Percentiles rank a stretch among this genome's conserved stretches.
phyloP scores from a whole-genome alignment of 2,113 vertebrate species.

The Ptilonorhynchus violaceus region DNA sequence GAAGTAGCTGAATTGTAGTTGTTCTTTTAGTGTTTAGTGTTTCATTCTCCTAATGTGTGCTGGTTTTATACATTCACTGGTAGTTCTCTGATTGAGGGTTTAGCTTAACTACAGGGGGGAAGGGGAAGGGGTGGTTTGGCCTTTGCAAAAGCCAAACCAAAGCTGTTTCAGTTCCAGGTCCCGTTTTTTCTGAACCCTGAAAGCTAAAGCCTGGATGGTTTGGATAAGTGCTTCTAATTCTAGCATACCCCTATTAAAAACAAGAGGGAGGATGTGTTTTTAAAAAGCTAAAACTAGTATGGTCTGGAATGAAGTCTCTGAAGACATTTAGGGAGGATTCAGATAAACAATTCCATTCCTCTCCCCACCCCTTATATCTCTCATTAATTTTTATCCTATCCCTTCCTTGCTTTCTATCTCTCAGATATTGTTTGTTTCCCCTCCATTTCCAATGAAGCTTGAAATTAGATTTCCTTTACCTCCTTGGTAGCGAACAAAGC shows the following conservation, averaged over 20 bases:
- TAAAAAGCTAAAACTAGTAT: slow-evolving; percentile 4
- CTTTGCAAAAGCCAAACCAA: slow-evolving; percentile 29
- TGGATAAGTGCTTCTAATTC: slow-evolving; percentile 42
- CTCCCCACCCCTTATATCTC: neutral
- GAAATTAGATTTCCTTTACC: slow-evolving; percentile 32
- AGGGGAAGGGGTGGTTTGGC: neutral
- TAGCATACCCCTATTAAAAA: slow-evolving; percentile 16
- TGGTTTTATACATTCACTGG: neutral
- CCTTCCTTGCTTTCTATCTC: neutral
- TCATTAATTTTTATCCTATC: neutral
- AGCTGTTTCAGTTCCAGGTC: neutral
- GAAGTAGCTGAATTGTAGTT: neutral
- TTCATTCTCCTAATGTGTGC: neutral
- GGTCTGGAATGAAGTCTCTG: neutral
- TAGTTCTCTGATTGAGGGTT: neutral
- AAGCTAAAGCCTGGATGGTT: neutral
- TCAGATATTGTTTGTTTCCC: neutral
- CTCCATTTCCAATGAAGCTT: neutral
- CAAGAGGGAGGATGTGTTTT: slow-evolving; percentile 29
- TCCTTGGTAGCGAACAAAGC: neutral
- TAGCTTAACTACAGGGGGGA: neutral
- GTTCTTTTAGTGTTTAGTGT: neutral
- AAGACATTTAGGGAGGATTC: slow-evolving; percentile 11
- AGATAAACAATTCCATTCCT: neutral
- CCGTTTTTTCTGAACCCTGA: neutral